These are phyloP conservation scores for Chymomyza caudatula DNA, from an alignment of 2,888 invertebrate species.

Conservation along the genomic window DNA sequence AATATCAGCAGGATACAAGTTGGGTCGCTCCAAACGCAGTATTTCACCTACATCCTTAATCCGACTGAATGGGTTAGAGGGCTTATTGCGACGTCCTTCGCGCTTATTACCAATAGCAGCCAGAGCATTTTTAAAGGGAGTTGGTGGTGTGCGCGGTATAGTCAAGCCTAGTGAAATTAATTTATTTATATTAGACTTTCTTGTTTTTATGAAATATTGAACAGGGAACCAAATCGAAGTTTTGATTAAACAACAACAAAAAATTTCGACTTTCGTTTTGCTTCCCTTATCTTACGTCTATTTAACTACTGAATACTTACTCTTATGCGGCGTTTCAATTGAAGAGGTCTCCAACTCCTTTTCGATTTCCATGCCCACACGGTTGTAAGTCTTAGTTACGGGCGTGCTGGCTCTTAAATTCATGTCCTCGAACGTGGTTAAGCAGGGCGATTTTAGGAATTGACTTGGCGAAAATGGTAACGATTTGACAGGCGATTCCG, in stretches of 20 bases:
- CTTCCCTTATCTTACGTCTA: too few species aligned
- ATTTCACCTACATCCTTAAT: slow-evolving; percentile 93
- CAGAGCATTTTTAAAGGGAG: slow-evolving; percentile 95
- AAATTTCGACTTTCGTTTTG: not conserved
- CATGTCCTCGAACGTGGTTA: slow-evolving; percentile 82
- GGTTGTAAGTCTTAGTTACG: slow-evolving; percentile 76
- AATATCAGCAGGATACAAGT: slow-evolving; percentile 48
- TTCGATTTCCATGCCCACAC: slow-evolving; percentile 70
- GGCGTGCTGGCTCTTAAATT: slow-evolving; percentile 81
- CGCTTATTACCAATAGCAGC: slow-evolving; percentile 91
- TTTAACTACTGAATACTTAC: slow-evolving; percentile 57
- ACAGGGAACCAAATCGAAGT: too few species aligned
- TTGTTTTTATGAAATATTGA: slow-evolving; percentile 23
- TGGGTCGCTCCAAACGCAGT: slow-evolving; percentile 88
- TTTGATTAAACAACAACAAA: not conserved
- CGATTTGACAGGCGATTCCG: slow-evolving; percentile 82
- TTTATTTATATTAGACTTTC: not conserved
- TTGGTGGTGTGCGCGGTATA: slow-evolving; percentile 87
- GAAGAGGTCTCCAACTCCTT: slow-evolving; percentile 73
- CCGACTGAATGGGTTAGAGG: slow-evolving; percentile 86
- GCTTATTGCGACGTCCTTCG: slow-evolving; percentile 80
- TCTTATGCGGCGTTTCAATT: slow-evolving; percentile 76
- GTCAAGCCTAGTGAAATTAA: slow-evolving; percentile 61
- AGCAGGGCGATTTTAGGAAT: slow-evolving; percentile 87
- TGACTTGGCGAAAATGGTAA: slow-evolving; percentile 94